phyloP scores from a whole-genome alignment of 2,113 vertebrate genomes.

The Ahaetulla prasina region DNA sequence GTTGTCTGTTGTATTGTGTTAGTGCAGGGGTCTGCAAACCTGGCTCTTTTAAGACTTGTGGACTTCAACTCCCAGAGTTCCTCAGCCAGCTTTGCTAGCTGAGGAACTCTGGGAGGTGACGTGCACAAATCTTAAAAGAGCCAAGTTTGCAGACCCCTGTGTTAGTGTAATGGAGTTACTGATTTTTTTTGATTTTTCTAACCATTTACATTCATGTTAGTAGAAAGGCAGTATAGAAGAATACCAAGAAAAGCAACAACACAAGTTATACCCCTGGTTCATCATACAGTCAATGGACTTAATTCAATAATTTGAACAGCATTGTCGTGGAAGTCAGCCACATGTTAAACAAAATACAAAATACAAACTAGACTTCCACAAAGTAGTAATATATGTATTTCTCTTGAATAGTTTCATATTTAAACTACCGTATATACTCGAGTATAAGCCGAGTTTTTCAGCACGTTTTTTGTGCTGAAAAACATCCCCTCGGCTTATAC shows the following conservation, averaged over 20 bases:
- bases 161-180: not conserved
- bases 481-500: too few relatives aligned
- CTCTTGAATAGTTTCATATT: not conserved
- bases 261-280: not conserved
- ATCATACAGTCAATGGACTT: not conserved
- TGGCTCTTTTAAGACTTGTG: too few relatives aligned
- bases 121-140: too few relatives aligned
- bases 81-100: too few relatives aligned
- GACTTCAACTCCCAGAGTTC: too few relatives aligned
- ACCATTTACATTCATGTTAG: not conserved
- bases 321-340: not conserved
- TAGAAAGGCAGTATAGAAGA: not conserved
- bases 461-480: too few relatives aligned
- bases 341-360: not conserved
- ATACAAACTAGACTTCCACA: not conserved
- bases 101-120: too few relatives aligned
- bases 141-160: too few relatives aligned
- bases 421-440: too few relatives aligned
- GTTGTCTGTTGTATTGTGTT: not conserved
- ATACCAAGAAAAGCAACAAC: not conserved
- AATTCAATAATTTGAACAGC: not conserved
- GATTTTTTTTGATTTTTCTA: not conserved
- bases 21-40: too few relatives aligned
- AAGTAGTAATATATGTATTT: not conserved
- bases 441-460: too few relatives aligned